Conservation (phyloP, 1,140 invertebrate species). For the Aplysia californica region DNA sequence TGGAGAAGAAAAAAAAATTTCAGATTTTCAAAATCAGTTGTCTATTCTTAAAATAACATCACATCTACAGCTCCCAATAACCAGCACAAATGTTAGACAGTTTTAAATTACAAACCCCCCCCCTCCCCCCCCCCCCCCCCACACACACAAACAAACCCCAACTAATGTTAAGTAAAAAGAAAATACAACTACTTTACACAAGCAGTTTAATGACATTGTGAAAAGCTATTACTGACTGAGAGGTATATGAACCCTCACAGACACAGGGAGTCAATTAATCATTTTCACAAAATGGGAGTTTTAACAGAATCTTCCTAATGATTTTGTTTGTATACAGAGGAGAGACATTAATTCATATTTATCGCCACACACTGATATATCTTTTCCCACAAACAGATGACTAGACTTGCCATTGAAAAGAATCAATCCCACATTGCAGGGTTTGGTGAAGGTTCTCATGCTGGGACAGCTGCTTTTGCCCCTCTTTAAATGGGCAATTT, state of each 20-base stretch:
- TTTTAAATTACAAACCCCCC: no score
- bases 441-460: background rate
- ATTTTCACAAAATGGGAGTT: background rate
- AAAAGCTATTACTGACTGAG: no score
- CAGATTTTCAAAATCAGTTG: background rate
- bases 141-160: no score
- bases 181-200: no score
- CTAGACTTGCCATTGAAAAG: background rate
- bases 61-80: background rate
- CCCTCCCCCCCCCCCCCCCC: no score
- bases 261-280: background rate
- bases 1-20: background rate
- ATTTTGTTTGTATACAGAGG: background rate
- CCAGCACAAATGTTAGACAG: no score
- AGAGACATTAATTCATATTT: background rate
- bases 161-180: no score
- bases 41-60: background rate
- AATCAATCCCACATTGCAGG: background rate
- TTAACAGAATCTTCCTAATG: background rate
- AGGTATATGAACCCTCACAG: background rate
- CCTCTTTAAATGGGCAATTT: background rate
- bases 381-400: background rate
- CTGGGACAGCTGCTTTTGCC: background rate
- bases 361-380: no score
- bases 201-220: no score